Base-by-base conservation (phyloP, 2,113 vertebrate genomes). In the Oncorhynchus clarkii region DNA sequence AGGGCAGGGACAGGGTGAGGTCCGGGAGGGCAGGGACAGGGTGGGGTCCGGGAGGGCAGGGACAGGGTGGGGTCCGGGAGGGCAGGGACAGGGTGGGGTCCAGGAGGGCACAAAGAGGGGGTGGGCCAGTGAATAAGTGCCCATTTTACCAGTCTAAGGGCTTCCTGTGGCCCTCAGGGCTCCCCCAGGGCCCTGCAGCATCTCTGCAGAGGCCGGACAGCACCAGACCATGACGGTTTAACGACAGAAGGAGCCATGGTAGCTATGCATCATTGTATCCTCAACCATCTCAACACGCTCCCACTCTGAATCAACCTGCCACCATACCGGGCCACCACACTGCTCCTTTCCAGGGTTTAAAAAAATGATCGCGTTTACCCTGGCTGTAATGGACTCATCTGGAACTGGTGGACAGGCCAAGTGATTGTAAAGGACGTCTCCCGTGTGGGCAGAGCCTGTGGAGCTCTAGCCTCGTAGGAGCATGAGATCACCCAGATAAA, bases 141-240 rank as follows among this genome's bases (percentile, higher is more conserved):
- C 76, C 83, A 84, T 89, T 91, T 88, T 90, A 89, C 87, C 85
- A 88, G 84, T 90, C 79, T 91, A 90, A 93, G 89, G 90, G 90
- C 82, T 89, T 88, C 86, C 78, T 79, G 77, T 69, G 87, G 89
- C 88, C 89, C 86, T 73, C 59, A 26, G 82, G 89, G 88, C 73
- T 86, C 86, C 88, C 87, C 73, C 73, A 6, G 72, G 88, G 88
- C 87, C 57, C 2, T 80, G 79, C 67, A 9, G 11, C 74, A 82
- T 64, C 84, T 80, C 65, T 79, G 78, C 72, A 70, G 82, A 79
- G n/a, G 66, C 78, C 74, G 77, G 84, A 73, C 5, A 73, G 81
- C 77, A 84, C 80, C 72, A 76, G 83, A 74, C 75, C 85, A 77
- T 77, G 59, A 72, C 27, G 71, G 80, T 88, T 73, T 78, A 80